Base-by-base conservation (phyloP, 2,113 vertebrate species). In the Atlantisia rogersi region DNA sequence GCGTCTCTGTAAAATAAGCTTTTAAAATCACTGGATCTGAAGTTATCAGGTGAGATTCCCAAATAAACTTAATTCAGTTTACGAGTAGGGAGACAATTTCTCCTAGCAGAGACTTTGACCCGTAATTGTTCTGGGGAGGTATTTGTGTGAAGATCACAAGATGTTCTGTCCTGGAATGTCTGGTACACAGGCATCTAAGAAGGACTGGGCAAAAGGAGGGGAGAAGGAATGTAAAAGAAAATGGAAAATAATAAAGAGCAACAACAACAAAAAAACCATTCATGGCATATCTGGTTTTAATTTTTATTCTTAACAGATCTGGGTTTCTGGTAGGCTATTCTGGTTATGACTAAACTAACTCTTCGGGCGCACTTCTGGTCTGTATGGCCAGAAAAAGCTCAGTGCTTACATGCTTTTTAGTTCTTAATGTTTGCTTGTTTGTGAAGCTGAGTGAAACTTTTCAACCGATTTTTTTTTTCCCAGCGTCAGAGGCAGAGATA, bases 221-320 rank as follows among this genome's bases (percentile, higher is more conserved):
- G 56, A 90, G 83, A 94, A 94, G 50, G 90, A 96, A 96, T 92
- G 92, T 70, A 65, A 95, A 92, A 95, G 62, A 95, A 97, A 96
- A 95, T 39, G 68, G 0, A 12, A 96, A 96, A 95, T 92, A 96
- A 92, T 82, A 85, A 94, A 93, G 69, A 83, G 20, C 63, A 89
- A 95, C 58, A 96, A 96, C 17, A 46, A 46, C 44, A 46, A 46
- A 18, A 46, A 46, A 95, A 91, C 48, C 59, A 94, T 91, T 90
- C 50, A 94, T 73, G 74, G 53, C 78, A 86, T 97, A 91, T 91
- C 94, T 95, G 92, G 44, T 95, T 96, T 86, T 82, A 92, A 96
- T 97, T 95, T 92, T 96, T 95, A 44, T 89, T 93, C 81, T 80
- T 92, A 84, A 87, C 69, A 92, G 81, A 92, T 88, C 90, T 93